Evolutionary conservation across 1,140 invertebrate species (phyloP).

Genomic region (Thalassaphorura encarpata): DNA sequence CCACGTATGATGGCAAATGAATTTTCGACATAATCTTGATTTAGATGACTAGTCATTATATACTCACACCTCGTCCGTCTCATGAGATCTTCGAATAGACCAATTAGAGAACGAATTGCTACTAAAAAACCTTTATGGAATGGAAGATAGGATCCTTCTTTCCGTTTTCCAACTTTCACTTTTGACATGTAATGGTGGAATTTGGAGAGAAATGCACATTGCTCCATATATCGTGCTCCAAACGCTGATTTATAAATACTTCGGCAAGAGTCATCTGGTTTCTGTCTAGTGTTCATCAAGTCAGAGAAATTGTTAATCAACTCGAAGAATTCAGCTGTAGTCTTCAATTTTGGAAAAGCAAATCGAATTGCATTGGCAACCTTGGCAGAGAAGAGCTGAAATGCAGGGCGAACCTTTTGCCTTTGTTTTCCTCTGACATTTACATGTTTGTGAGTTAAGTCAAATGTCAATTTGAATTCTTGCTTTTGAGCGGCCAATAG

Average conservation of each 20-base stretch:
- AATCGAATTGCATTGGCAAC: background rate
- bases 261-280: background rate
- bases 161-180: background rate
- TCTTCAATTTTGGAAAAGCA: background rate
- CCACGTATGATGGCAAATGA: background rate
- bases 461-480: slow-evolving; percentile 3
- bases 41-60: background rate
- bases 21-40: background rate
- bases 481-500: background rate
- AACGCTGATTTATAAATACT: background rate
- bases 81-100: background rate
- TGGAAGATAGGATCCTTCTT: background rate
- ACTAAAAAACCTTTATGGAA: background rate
- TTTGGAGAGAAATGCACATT: background rate
- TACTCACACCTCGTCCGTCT: background rate
- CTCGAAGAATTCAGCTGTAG: background rate
- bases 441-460: slow-evolving; percentile 4
- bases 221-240: background rate
- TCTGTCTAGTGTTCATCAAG: background rate
- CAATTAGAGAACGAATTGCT: background rate
- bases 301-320: background rate
- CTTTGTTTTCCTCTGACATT: background rate
- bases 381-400: background rate
- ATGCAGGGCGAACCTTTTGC: background rate
- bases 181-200: slow-evolving; percentile 3